Base-by-base conservation (phyloP, 2,797 vertebrate genomes). In the Myripristis murdjan region DNA sequence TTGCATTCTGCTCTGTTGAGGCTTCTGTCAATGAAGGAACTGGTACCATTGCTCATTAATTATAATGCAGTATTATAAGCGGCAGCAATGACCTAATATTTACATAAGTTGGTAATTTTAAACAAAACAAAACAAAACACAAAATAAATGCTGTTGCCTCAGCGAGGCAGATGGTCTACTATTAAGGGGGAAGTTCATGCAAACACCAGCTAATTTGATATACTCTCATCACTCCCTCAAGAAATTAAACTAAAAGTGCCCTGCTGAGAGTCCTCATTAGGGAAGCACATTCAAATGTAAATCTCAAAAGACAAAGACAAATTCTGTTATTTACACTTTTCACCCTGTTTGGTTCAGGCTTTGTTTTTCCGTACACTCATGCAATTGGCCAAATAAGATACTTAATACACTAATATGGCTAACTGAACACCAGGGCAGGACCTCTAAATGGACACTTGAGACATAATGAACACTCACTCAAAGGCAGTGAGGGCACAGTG, bases 221-320 rank as follows among this genome's bases (percentile, higher is more conserved):
- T 59, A 63, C 62, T 73, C 52, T 72, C 77, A 85, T 58, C 71
- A 59, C 51, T 78, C 63, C 48, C 69, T 81, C 80, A 73, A 77
- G 71, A 83, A 91, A 88, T 83, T 77, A 85, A 85, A 84, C 79
- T 57, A 67, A 54, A 83, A 66, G 54, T 65, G 46, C 53, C 86
- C 84, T 73, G 75, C 91, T 82, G 90, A 79, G 88, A 86, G 59
- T 72, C 70, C 74, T 88, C 83, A 90, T 92, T 90, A 91, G 73
- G 24, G 66, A 76, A 68, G 20, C 61, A 60, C 66, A 74, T 79
- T 90, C 70, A 86, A 85, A 70, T 72, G 70, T 70, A 70, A 87
- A 87, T 86, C 72, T 83, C 63, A 71, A 62, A 73, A 41, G 62
- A 74, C 74, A 81, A 83, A 77, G 76, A 90, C 63, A 86, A 88